Evolutionary conservation across 2,113 vertebrate species (phyloP).

Genomic region (Drymodes brunneopygia): DNA sequence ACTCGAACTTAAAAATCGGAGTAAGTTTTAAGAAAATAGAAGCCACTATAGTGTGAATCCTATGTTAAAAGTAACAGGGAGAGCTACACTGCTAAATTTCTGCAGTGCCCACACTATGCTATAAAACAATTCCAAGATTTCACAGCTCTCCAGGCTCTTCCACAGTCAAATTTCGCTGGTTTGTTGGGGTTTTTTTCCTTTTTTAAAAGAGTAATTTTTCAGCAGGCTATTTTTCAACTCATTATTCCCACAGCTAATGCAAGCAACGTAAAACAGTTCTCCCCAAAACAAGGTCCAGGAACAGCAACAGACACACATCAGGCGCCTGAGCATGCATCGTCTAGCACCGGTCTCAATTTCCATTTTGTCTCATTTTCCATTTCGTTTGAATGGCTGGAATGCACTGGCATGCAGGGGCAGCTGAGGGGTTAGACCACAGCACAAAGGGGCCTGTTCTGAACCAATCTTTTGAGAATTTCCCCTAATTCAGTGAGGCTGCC

Average conservation of each 20-base stretch:
- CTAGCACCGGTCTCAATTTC: background rate
- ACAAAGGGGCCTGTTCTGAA: background rate
- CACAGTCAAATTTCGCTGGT: background rate
- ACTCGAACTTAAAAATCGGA: background rate
- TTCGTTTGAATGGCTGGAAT: conserved; percentile 18
- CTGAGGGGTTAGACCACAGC: background rate
- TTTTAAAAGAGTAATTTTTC: conserved; percentile 33
- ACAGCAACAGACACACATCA: background rate
- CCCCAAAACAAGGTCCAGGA: conserved; percentile 43
- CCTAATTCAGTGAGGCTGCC: background rate
- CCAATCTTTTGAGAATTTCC: background rate
- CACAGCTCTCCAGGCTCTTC: conserved; percentile 22
- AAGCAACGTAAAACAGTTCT: conserved; percentile 42
- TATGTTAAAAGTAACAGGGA: background rate
- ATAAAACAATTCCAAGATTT: conserved; percentile 26
- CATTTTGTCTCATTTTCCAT: background rate
- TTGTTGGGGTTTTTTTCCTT: background rate
- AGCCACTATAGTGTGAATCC: background rate
- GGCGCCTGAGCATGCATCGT: background rate
- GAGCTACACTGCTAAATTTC: background rate
- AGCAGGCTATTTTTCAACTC: conserved; percentile 15
- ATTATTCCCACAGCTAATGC: conserved; percentile 10
- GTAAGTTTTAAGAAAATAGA: background rate
- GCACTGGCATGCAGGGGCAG: background rate
- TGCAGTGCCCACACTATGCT: background rate